Evolutionary conservation across 2,113 vertebrate species (phyloP).

Genomic region (Chaetops frenatus): DNA sequence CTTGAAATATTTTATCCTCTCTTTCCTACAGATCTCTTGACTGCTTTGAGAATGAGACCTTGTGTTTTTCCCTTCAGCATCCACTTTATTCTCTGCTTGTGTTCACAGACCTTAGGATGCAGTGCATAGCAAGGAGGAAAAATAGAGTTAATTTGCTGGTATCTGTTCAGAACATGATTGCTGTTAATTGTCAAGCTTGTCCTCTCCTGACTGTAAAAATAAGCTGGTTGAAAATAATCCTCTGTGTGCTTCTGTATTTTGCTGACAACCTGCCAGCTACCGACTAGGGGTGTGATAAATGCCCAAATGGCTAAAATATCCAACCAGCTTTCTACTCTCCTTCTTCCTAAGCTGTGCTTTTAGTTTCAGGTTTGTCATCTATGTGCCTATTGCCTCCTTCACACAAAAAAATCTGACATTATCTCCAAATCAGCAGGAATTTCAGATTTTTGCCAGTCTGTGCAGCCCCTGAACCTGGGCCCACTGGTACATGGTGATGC

Average conservation of each 20-base stretch:
- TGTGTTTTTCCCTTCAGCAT: neutral
- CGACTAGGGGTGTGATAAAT: neutral
- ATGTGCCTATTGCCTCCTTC: neutral
- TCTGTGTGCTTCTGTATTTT: neutral
- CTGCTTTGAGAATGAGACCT: slow-evolving; percentile 9
- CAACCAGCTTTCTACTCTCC: neutral
- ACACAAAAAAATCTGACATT: neutral
- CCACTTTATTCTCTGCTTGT: neutral
- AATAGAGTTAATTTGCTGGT: slow-evolving; percentile 40
- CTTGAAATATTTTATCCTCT: neutral
- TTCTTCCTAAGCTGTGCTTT: neutral
- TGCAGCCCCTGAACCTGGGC: neutral
- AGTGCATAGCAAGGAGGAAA: neutral
- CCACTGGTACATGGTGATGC: neutral
- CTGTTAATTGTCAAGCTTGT: slow-evolving; percentile 17
- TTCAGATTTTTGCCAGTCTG: neutral
- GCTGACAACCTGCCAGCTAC: neutral
- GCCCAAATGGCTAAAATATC: neutral
- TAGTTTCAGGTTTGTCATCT: neutral
- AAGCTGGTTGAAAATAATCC: slow-evolving; percentile 2
- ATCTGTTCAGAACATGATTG: slow-evolving; percentile 15
- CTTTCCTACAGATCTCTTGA: neutral
- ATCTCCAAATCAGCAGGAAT: neutral
- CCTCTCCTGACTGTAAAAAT: slow-evolving; percentile 2
- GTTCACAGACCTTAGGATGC: neutral